A percentile compares a stretch with the other conserved stretches of the same genome.
phyloP scores from a whole-genome alignment of 2,888 invertebrate species.

The Apamea crenata region DNA sequence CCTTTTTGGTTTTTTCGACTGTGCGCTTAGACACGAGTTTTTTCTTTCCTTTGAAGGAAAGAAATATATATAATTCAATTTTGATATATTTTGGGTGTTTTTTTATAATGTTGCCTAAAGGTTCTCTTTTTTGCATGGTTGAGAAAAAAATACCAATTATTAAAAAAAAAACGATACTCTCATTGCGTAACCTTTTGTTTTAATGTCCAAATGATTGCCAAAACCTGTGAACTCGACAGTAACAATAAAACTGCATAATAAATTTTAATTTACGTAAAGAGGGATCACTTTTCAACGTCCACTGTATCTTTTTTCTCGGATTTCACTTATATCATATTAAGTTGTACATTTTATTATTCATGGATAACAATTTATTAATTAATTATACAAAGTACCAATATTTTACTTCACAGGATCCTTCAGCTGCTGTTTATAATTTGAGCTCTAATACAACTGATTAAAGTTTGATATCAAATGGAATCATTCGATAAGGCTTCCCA shows the following conservation, averaged over 20 bases:
- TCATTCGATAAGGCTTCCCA: constrained; percentile 35
- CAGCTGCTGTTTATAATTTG: constrained; percentile 13
- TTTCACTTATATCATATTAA: constrained; percentile 58
- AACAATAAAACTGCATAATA: constrained; percentile 21
- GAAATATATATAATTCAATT: too few relatives aligned
- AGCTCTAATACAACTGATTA: constrained; percentile 24
- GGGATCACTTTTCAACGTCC: constrained; percentile 55
- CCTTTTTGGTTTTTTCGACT: neutral
- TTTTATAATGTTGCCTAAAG: neutral
- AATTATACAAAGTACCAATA: constrained; percentile 65
- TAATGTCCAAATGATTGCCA: constrained; percentile 7
- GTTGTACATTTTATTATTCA: constrained; percentile 59
- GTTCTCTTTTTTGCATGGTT: neutral
- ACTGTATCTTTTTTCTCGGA: constrained; percentile 43
- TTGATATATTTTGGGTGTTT: neutral
- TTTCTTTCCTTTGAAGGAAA: neutral
- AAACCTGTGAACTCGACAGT: constrained; percentile 23
- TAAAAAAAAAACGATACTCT: neutral
- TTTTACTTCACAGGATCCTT: constrained; percentile 29
- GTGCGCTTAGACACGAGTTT: fast-evolving
- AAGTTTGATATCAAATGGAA: constrained; percentile 40
- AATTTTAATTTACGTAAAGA: constrained; percentile 41
- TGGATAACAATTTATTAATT: constrained; percentile 64
- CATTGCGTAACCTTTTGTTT: neutral
- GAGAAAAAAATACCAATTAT: neutral